Conservation (phyloP, 2,888 invertebrate genomes). For the Sesamia inferens region DNA sequence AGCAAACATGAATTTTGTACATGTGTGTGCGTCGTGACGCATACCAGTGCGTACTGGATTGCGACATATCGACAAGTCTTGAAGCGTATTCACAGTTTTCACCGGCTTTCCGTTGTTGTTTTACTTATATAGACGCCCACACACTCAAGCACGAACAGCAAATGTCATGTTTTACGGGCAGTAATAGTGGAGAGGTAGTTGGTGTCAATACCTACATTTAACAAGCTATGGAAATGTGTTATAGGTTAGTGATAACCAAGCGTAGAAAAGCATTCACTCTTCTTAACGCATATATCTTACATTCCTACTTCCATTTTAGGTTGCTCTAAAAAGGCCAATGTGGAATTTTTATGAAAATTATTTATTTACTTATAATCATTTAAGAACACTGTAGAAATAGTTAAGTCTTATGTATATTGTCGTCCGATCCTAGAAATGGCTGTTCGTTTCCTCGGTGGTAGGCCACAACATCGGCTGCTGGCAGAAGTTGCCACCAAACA, state of each 20-base stretch:
- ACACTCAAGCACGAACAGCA: not conserved
- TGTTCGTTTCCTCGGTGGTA: too few relatives aligned
- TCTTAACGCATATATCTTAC: not conserved
- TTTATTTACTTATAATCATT: not conserved
- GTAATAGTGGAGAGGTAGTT: not conserved
- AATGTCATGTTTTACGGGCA: not conserved
- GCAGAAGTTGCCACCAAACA: too few relatives aligned
- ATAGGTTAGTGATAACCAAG: not conserved
- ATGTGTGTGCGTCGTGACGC: not conserved
- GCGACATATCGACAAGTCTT: not conserved
- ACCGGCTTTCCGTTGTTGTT: not conserved
- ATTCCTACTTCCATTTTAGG: not conserved
- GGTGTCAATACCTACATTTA: constrained; percentile 1
- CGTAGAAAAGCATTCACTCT: not conserved
- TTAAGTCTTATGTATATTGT: not conserved
- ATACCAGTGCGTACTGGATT: not conserved
- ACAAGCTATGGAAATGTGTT: constrained; percentile 2
- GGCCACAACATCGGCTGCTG: too few relatives aligned
- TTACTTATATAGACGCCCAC: not conserved
- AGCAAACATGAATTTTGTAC: not conserved
- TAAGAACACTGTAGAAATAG: not conserved
- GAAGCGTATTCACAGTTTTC: not conserved
- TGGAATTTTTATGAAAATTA: not conserved
- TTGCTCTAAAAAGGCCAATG: not conserved
- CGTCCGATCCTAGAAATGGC: not conserved